These are phyloP conservation scores for Clytia hemisphaerica DNA, from an alignment of 30 jellyfish, hydroid and myxozoan genomes.

Conservation along the genomic window DNA sequence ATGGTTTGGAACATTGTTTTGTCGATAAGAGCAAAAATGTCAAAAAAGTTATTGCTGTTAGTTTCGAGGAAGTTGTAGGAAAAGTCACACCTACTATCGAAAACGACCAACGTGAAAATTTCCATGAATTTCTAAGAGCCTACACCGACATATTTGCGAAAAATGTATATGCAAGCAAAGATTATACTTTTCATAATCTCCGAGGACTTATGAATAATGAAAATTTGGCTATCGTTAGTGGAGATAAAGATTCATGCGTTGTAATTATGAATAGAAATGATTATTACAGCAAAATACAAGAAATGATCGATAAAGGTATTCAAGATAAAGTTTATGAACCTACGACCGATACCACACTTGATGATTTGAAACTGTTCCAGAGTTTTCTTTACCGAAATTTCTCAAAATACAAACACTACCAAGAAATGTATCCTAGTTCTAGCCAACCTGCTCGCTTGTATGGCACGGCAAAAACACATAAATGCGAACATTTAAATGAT, in stretches of 20 bases:
- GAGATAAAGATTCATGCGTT: conserved; percentile 21
- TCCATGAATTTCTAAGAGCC: conserved; percentile 15
- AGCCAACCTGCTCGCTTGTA: neutral
- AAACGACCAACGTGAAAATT: too few relatives aligned
- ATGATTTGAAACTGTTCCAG: conserved; percentile 4
- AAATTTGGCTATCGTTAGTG: conserved; percentile 14
- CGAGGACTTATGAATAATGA: neutral
- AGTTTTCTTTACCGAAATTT: neutral
- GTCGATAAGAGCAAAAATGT: too few relatives aligned
- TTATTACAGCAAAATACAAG: conserved; percentile 11
- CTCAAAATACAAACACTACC: neutral
- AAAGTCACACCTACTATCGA: too few relatives aligned
- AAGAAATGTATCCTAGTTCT: neutral
- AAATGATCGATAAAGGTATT: conserved; percentile 18
- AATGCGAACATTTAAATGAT: neutral
- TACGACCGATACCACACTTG: neutral
- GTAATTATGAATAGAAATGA: conserved; percentile 7
- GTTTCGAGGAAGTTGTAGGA: too few relatives aligned
- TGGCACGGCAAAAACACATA: too few relatives aligned
- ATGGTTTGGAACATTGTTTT: too few relatives aligned
- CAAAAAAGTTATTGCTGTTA: too few relatives aligned
- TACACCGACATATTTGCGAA: conserved; percentile 8
- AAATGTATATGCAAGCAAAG: conserved; percentile 7
- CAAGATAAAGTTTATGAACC: conserved; percentile 1
- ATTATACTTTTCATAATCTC: neutral